Evolutionary conservation across 2,113 vertebrate species (phyloP).

Genomic region (Plotosus lineatus): DNA sequence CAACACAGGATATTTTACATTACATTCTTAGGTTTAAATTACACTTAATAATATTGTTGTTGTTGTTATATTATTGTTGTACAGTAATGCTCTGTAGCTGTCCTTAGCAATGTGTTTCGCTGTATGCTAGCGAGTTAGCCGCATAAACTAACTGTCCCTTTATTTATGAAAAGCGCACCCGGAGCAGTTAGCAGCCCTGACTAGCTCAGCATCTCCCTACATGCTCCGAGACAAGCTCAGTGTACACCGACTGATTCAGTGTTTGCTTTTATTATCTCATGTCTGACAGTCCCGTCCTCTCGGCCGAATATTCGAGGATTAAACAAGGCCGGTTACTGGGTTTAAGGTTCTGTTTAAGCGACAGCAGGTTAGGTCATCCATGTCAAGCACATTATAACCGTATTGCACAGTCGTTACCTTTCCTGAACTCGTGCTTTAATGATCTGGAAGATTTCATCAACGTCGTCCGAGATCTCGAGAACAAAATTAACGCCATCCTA

Average conservation of each 20-base stretch:
- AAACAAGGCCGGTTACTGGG: not conserved
- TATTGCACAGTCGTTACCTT: conserved; percentile 58
- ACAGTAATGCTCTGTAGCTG: too few species aligned
- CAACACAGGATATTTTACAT: not conserved
- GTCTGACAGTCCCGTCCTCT: not conserved
- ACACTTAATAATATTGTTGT: too few species aligned
- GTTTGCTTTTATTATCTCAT: not conserved
- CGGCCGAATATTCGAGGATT: too few species aligned
- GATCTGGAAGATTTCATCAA: conserved; percentile 72
- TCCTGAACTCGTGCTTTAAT: conserved; percentile 69
- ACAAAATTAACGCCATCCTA: conserved; percentile 78
- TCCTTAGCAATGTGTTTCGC: too few species aligned
- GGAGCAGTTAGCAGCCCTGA: not conserved
- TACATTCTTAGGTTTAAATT: too few species aligned
- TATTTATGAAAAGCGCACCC: too few species aligned
- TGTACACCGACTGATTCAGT: not conserved
- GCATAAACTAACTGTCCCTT: too few species aligned
- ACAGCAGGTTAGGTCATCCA: not conserved
- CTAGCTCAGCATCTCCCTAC: not conserved
- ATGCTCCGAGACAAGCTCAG: not conserved
- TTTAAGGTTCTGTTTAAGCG: too few species aligned
- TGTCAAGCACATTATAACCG: not conserved
- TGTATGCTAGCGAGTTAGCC: conserved; percentile 20
- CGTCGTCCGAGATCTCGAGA: conserved; percentile 69
- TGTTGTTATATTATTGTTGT: too few species aligned